Evolutionary conservation across 2,797 vertebrate species (phyloP).

Genomic region (Cirrhinus mrigala): DNA sequence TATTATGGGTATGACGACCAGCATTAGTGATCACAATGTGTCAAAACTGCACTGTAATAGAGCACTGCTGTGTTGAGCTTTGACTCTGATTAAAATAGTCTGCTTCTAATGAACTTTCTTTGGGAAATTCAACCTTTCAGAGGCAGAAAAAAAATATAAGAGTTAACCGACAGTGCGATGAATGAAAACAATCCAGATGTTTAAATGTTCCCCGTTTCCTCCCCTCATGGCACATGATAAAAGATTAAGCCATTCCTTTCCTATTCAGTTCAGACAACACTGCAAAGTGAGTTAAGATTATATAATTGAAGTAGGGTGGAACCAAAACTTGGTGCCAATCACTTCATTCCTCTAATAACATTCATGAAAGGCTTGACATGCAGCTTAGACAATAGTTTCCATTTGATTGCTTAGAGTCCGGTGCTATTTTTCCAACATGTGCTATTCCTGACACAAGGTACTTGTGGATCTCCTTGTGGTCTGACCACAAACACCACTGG

Average conservation of each 20-base stretch:
- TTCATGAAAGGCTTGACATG: conserved; percentile 63
- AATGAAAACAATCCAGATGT: conserved; percentile 42
- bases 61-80: not conserved
- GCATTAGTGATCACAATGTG: not conserved
- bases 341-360: conserved; percentile 68
- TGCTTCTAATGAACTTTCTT: not conserved
- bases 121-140: conserved; percentile 9
- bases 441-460: conserved; percentile 51
- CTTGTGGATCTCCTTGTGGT: conserved; percentile 21
- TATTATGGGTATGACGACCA: not conserved
- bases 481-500: conserved; percentile 37
- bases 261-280: conserved; percentile 58
- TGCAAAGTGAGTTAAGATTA: conserved; percentile 65
- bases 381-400: conserved; percentile 61
- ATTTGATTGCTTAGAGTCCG: conserved; percentile 63
- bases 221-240: conserved; percentile 27
- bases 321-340: conserved; percentile 63
- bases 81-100: not conserved
- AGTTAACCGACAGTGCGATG: conserved; percentile 15
- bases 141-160: not conserved
- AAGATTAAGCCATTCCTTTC: not conserved
- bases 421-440: conserved; percentile 56
- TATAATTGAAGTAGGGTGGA: conserved; percentile 57
- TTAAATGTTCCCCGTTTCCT: conserved; percentile 19
- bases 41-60: not conserved